Conservation (phyloP, 2,888 invertebrate genomes). For the Tenthredo scrophulariae region DNA sequence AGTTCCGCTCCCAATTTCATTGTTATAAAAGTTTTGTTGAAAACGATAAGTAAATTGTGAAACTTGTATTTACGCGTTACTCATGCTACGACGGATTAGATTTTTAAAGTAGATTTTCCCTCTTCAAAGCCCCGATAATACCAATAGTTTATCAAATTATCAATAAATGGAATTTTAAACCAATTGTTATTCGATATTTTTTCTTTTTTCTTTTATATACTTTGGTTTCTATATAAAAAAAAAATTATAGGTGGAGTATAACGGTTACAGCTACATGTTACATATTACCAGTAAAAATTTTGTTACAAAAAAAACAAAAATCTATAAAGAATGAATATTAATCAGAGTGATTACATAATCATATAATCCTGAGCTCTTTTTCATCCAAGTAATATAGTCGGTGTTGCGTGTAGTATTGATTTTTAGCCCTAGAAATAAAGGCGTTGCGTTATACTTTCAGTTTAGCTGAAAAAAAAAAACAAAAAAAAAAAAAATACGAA, state of each 20-base stretch:
- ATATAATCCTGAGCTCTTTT: conserved; percentile 19
- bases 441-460: conserved; percentile 40
- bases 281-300: background rate
- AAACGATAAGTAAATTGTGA: background rate
- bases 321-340: background rate
- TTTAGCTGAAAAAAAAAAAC: background rate
- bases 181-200: background rate
- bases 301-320: background rate
- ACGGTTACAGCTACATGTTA: background rate
- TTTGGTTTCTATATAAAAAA: background rate
- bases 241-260: background rate
- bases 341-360: background rate
- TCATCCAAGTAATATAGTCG: conserved; percentile 37
- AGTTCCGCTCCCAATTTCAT: conserved; percentile 1
- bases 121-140: background rate
- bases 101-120: background rate
- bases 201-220: background rate
- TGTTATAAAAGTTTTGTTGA: background rate
- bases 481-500: background rate
- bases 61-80: background rate
- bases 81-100: background rate
- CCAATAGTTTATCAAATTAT: background rate
- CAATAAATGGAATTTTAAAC: background rate
- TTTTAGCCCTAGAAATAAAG: conserved; percentile 46
- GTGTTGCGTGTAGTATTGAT: conserved; percentile 51